These are phyloP conservation scores for Pollenia labialis DNA, from an alignment of 2,888 invertebrate species.

Conservation along the genomic window DNA sequence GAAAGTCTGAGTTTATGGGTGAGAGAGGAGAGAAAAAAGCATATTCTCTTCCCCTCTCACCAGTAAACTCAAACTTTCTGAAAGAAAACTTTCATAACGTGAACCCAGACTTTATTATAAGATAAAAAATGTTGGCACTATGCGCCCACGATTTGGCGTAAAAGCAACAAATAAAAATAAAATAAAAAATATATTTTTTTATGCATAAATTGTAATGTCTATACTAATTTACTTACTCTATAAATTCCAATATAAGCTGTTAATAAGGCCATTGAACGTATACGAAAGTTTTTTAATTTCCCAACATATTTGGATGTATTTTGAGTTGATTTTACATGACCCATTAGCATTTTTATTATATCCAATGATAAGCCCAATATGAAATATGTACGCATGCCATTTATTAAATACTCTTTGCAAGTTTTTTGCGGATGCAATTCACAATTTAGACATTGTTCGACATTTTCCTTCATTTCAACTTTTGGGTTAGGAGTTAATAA, in stretches of 20 bases:
- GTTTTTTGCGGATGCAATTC: constrained; percentile 47
- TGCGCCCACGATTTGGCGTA: no score
- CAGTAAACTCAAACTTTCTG: no score
- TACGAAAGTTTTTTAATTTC: constrained; percentile 70
- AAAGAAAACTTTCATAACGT: no score
- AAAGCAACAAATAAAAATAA: no score
- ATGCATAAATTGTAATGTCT: not conserved
- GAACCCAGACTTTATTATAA: no score
- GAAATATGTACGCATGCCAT: constrained; percentile 77
- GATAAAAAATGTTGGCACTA: no score
- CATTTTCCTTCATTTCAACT: constrained; percentile 31
- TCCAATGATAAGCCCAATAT: constrained; percentile 78
- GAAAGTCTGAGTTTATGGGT: no score
- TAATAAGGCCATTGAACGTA: constrained; percentile 76
- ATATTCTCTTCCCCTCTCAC: no score
- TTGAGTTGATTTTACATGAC: constrained; percentile 40
- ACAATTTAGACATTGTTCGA: constrained; percentile 16
- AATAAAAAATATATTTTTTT: not conserved
- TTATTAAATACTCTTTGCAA: constrained; percentile 67
- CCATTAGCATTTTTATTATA: constrained; percentile 75
- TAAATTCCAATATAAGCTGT: constrained; percentile 79
- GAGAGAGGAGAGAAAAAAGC: no score
- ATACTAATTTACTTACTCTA: constrained; percentile 76
- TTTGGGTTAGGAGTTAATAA: constrained; percentile 75
- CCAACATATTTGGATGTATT: constrained; percentile 51